A percentile compares a stretch with the other conserved stretches of the same genome.
Evolutionary conservation across 1,140 invertebrate genomes (phyloP).

Genomic region (Trichonephila clavata): DNA sequence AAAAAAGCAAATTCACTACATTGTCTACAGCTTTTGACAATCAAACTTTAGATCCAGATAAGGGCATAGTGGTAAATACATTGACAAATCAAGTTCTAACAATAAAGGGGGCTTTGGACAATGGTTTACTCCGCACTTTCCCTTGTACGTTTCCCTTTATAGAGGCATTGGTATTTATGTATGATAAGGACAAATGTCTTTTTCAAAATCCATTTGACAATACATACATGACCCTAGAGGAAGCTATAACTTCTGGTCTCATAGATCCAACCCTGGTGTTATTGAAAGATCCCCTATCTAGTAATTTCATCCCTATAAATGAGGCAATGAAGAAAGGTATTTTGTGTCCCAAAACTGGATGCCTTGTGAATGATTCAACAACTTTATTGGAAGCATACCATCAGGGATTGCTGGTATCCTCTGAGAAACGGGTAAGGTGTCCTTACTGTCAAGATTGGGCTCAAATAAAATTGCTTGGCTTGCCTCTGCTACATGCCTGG

Average conservation of each 20-base stretch:
- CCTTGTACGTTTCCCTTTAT: conserved; percentile 83
- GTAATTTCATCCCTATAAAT: conserved; percentile 84
- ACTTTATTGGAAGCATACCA: conserved; percentile 93
- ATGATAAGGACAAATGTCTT: conserved; percentile 85
- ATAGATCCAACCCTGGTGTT: conserved; percentile 87
- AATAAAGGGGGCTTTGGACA: conserved; percentile 90
- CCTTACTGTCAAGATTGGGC: conserved; percentile 67
- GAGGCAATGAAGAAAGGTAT: conserved; percentile 88
- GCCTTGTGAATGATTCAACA: conserved; percentile 82
- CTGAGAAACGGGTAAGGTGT: conserved; percentile 93
- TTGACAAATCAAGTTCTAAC: conserved; percentile 89
- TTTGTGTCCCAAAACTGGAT: conserved; percentile 89
- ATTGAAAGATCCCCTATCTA: conserved; percentile 85
- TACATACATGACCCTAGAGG: conserved; percentile 86
- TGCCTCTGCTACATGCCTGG: conserved; percentile 76
- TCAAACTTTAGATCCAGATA: conserved; percentile 89
- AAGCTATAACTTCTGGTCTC: conserved; percentile 89
- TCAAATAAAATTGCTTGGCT: conserved; percentile 72
- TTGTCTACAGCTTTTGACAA: conserved; percentile 90
- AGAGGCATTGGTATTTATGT: conserved; percentile 83
- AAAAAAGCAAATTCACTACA: conserved; percentile 88
- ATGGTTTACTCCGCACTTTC: conserved; percentile 90
- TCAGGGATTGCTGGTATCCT: conserved; percentile 91
- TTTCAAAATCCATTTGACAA: conserved; percentile 87
- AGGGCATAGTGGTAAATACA: conserved; percentile 92